phyloP scores from a whole-genome alignment of 1,140 invertebrate species.

The Habropoda laboriosa region DNA sequence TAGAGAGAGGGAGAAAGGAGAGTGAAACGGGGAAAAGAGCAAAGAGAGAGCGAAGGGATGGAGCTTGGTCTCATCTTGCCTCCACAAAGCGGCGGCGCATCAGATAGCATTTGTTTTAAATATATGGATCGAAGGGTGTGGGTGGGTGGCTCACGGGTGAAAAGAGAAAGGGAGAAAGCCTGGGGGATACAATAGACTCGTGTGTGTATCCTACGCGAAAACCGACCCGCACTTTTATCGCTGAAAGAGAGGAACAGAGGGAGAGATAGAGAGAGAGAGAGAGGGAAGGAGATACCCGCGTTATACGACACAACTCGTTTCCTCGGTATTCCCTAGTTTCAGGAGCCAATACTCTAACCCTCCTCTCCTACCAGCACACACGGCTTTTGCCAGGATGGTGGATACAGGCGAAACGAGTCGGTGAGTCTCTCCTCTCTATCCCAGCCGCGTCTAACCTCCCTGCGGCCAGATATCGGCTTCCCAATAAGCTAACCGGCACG shows the following conservation, averaged over 20 bases:
- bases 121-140: conserved; percentile 77
- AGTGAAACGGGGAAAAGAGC: conserved; percentile 54
- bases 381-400: background rate
- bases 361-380: too few species aligned
- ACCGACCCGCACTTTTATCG: conserved; percentile 50
- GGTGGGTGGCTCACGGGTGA: conserved; percentile 56
- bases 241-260: conserved; percentile 15
- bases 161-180: conserved; percentile 46
- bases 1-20: conserved; percentile 7
- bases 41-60: conserved; percentile 65
- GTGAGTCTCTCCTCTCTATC: conserved; percentile 43
- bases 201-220: conserved; percentile 64
- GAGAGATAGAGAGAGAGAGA: conserved; percentile 8
- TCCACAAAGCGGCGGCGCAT: conserved; percentile 79
- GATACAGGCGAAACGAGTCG: conserved; percentile 62
- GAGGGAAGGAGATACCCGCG: conserved; percentile 33
- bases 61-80: conserved; percentile 75
- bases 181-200: conserved; percentile 67
- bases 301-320: conserved; percentile 70
- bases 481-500: conserved; percentile 78
- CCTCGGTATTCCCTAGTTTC: conserved; percentile 68
- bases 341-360: conserved; percentile 62
- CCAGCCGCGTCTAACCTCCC: conserved; percentile 58
- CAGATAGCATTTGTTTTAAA: conserved; percentile 82
- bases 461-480: conserved; percentile 82